Conservation (phyloP, 2,888 invertebrate genomes). For the Dynastes grantii region DNA sequence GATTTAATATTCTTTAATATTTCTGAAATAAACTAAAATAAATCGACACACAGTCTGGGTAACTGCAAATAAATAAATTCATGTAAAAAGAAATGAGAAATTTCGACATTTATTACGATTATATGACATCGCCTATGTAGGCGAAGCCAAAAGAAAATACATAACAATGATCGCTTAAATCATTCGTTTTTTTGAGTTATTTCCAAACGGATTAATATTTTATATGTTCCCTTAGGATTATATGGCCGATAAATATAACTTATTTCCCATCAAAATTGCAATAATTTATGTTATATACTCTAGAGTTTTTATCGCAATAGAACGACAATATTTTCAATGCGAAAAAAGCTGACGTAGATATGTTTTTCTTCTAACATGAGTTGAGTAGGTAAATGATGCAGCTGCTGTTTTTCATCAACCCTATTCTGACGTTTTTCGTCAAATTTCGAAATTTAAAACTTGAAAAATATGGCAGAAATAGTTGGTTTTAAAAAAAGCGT, state of each 20-base stretch:
- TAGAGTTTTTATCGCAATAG: too few species aligned
- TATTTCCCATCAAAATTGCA: neutral
- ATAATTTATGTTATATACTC: constrained; percentile 9
- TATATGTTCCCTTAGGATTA: constrained; percentile 1
- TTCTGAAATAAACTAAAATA: too few species aligned
- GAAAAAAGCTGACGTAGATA: too few species aligned
- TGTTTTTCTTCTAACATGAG: too few species aligned
- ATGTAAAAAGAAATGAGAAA: too few species aligned
- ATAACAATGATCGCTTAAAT: neutral
- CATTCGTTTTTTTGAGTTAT: constrained; percentile 19
- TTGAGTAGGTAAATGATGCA: neutral
- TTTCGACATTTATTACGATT: constrained; percentile 7
- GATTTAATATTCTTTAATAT: too few species aligned
- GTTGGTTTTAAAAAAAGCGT: too few species aligned
- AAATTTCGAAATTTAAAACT: neutral
- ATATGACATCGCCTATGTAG: neutral
- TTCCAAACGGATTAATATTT: constrained; percentile 20
- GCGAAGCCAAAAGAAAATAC: constrained; percentile 4
- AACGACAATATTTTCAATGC: too few species aligned
- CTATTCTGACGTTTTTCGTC: neutral
- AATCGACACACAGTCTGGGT: too few species aligned
- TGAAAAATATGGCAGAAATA: too few species aligned
- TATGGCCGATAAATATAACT: neutral
- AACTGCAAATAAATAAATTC: too few species aligned
- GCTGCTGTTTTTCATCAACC: constrained; percentile 6